These are phyloP conservation scores for Sphaerodactylus townsendi DNA, from an alignment of 2,113 vertebrate species.

Conservation along the genomic window DNA sequence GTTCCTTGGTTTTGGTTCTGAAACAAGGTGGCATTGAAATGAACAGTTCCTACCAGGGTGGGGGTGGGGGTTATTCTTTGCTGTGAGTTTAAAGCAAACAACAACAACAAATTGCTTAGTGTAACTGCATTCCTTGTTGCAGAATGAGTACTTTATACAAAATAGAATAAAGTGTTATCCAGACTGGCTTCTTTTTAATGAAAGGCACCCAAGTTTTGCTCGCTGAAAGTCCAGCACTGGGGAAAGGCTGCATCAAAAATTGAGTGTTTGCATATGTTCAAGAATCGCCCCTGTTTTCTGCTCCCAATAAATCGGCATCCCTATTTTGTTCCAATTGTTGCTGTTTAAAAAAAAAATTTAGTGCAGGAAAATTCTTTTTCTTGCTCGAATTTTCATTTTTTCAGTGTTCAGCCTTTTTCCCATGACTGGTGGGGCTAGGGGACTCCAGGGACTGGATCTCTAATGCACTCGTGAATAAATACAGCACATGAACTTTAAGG, in stretches of 20 bases:
- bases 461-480: no score
- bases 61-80: not conserved
- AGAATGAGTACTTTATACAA: not conserved
- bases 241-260: not conserved
- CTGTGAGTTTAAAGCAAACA: not conserved
- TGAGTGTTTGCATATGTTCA: no score
- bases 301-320: no score
- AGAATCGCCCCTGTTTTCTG: no score
- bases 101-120: not conserved
- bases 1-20: slow-evolving; percentile 8
- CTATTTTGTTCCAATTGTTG: no score
- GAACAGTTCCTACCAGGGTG: not conserved
- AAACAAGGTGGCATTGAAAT: not conserved
- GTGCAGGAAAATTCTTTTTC: no score
- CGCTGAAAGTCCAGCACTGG: not conserved
- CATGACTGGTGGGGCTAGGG: no score
- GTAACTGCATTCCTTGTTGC: not conserved
- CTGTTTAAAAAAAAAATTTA: no score
- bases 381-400: no score
- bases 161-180: not conserved
- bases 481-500: no score
- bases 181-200: not conserved
- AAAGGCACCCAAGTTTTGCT: not conserved
- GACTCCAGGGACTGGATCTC: no score
- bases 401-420: no score